These are phyloP conservation scores for Melanerpes aurifrons DNA, from an alignment of 2,113 vertebrate genomes.

Conservation along the genomic window DNA sequence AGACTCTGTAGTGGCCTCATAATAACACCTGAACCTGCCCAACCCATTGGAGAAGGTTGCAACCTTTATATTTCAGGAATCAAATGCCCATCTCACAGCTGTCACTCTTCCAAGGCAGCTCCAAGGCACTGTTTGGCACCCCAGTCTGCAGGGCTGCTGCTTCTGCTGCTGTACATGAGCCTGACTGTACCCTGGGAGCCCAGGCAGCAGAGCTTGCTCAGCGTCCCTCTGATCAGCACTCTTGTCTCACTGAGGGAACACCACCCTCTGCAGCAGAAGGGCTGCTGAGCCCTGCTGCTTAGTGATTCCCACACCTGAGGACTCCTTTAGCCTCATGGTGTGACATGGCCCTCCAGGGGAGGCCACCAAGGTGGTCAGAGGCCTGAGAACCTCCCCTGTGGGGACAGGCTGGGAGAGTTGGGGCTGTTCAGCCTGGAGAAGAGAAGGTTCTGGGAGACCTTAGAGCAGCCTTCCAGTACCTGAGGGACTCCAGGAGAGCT, in stretches of 20 bases:
- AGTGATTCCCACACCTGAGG: neutral
- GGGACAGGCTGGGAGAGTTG: no score
- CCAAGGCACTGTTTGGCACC: neutral
- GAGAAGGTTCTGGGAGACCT: no score
- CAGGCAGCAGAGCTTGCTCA: neutral
- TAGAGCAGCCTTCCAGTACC: no score
- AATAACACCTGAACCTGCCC: neutral
- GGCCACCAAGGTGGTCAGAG: no score
- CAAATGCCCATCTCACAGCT: slow-evolving; percentile 48
- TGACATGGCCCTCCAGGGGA: neutral
- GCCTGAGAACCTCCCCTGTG: no score
- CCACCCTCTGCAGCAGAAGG: neutral
- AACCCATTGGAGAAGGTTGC: neutral
- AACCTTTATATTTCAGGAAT: slow-evolving; percentile 37
- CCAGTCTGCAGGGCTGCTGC: neutral
- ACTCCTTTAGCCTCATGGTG: neutral
- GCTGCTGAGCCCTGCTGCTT: neutral
- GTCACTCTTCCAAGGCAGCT: slow-evolving; percentile 37
- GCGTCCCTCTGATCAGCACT: neutral
- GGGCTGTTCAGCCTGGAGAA: no score
- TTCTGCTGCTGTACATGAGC: slow-evolving; percentile 31
- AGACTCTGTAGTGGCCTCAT: neutral
- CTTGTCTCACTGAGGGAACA: neutral
- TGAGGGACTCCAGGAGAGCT: no score
- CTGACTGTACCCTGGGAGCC: slow-evolving; percentile 18